Conservation (phyloP, 2,797 vertebrate genomes). For the Monodelphis domestica region DNA sequence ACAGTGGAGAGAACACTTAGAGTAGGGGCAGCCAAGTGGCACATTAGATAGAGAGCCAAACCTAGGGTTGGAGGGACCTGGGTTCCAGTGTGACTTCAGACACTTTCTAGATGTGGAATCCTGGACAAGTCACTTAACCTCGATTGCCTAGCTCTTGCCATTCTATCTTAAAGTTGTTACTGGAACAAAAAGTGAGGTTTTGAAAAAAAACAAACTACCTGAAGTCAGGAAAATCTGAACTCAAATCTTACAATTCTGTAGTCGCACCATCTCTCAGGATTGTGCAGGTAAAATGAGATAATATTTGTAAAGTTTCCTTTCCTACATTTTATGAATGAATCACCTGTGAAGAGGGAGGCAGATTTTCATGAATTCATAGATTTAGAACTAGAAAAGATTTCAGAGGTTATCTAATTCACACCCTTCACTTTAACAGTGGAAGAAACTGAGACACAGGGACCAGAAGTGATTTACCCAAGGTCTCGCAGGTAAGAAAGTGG, state of each 20-base stretch:
- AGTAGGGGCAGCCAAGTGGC: too few species aligned
- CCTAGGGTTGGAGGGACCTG: not conserved
- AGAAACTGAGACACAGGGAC: not conserved
- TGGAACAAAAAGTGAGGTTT: too few species aligned
- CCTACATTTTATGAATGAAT: not conserved
- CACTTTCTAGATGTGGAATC: not conserved
- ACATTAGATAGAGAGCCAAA: not conserved
- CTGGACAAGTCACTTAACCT: not conserved
- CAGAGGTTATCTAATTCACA: not conserved
- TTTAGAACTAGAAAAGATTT: not conserved
- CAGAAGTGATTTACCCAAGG: not conserved
- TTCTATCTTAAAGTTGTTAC: too few species aligned
- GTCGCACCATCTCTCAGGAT: too few species aligned
- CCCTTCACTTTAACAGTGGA: not conserved
- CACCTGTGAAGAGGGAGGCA: not conserved
- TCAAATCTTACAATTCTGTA: too few species aligned
- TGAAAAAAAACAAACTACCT: too few species aligned
- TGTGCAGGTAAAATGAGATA: too few species aligned
- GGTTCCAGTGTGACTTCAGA: not conserved
- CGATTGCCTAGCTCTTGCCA: not conserved
- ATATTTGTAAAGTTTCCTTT: too few species aligned
- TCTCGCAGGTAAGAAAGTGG: not conserved
- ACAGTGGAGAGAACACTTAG: not conserved
- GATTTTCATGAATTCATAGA: not conserved
- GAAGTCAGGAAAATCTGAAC: too few species aligned